A percentile compares a stretch with the other conserved stretches of the same genome.
Conservation (phyloP, 2,888 invertebrate species). For the Phyllotreta striolata region DNA sequence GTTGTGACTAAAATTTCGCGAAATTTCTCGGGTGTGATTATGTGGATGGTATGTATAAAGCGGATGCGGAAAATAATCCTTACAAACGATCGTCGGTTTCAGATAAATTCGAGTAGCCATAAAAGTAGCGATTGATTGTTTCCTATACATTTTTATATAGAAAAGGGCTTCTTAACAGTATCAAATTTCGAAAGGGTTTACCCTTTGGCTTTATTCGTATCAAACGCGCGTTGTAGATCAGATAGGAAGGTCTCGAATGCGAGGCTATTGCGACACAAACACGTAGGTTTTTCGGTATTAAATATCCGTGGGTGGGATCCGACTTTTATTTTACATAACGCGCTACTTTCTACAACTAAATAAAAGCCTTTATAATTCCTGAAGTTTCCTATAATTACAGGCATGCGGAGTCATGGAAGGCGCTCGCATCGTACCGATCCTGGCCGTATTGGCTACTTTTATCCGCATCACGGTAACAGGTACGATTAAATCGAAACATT, state of each 20-base stretch:
- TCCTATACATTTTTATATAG: constrained; percentile 23
- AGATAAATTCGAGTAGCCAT: constrained; percentile 42
- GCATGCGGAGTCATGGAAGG: constrained; percentile 58
- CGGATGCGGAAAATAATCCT: constrained; percentile 34
- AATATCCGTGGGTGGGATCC: constrained; percentile 7
- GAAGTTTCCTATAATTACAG: too few relatives aligned
- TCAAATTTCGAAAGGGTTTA: constrained; percentile 5
- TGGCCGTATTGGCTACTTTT: too few relatives aligned
- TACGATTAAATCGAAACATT: too few relatives aligned
- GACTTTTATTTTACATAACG: constrained; percentile 14
- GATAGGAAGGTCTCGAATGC: too few relatives aligned
- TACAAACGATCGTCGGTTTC: constrained; percentile 43
- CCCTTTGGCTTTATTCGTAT: too few relatives aligned
- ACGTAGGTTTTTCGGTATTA: constrained; percentile 19
- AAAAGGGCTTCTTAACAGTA: constrained; percentile 14
- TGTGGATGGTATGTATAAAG: too few relatives aligned
- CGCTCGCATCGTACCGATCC: too few relatives aligned
- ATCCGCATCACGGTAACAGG: too few relatives aligned
- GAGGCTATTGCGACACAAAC: neutral
- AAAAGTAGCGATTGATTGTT: constrained; percentile 17
- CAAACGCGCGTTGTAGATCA: too few relatives aligned
- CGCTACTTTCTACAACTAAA: constrained; percentile 13
- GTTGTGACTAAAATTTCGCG: too few relatives aligned
- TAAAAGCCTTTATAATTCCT: too few relatives aligned
- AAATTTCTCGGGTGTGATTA: too few relatives aligned